These are phyloP conservation scores for Syndactyla subalaris DNA, from an alignment of 2,797 vertebrate species.

Conservation along the genomic window DNA sequence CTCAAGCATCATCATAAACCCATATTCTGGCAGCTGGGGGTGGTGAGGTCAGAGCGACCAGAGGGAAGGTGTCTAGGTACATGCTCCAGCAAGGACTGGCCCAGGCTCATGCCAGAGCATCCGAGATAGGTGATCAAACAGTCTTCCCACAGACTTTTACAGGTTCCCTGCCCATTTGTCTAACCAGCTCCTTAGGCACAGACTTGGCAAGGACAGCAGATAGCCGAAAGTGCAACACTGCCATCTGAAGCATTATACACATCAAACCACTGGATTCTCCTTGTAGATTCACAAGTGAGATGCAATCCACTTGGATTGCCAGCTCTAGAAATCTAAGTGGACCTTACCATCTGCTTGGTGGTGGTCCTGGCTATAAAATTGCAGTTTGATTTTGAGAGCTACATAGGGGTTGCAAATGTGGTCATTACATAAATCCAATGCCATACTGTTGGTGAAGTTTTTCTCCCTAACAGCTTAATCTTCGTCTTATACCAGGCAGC, in stretches of 20 bases:
- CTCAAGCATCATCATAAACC: not conserved
- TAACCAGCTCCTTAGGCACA: not conserved
- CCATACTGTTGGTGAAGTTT: not conserved
- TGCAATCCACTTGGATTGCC: not conserved
- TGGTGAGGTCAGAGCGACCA: not conserved
- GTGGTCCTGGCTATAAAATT: not conserved
- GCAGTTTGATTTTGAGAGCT: not conserved
- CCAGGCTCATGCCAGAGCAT: not conserved
- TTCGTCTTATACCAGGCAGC: not conserved
- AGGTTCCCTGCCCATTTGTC: not conserved
- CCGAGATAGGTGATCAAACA: not conserved
- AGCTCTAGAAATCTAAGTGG: not conserved
- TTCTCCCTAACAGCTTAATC: not conserved
- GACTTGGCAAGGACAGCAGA: not conserved
- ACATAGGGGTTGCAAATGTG: accelerated
- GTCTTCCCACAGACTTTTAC: not conserved
- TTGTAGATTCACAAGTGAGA: not conserved
- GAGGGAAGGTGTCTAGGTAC: not conserved
- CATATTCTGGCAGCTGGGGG: accelerated
- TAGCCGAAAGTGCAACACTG: not conserved
- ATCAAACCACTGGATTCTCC: not conserved
- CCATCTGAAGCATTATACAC: not conserved
- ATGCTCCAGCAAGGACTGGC: not conserved
- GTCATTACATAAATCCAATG: not conserved
- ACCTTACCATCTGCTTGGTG: not conserved